These are phyloP conservation scores for Pantelozetes paolii DNA, from an alignment of 2,888 invertebrate species.

Conservation along the genomic window DNA sequence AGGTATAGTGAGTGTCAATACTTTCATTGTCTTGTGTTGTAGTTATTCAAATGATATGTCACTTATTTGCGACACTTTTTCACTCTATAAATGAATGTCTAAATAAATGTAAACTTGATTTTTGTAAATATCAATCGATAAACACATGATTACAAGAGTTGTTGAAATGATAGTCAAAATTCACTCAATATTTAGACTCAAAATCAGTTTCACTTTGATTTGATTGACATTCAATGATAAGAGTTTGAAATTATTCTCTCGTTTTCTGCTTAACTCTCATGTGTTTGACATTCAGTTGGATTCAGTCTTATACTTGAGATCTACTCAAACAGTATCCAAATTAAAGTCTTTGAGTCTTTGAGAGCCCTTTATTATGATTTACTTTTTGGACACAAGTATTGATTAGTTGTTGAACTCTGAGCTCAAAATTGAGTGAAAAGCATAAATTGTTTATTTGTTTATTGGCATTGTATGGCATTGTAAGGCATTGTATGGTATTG, in stretches of 20 bases:
- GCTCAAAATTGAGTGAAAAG: slow-evolving; percentile 12
- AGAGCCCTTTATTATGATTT: neutral
- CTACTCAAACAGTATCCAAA: neutral
- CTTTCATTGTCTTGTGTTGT: too few relatives aligned
- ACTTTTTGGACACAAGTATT: neutral
- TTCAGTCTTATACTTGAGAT: neutral
- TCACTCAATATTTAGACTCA: too few relatives aligned
- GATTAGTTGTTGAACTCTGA: slow-evolving; percentile 28
- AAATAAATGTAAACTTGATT: neutral
- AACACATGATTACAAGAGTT: too few relatives aligned
- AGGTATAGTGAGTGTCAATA: neutral
- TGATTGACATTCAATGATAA: slow-evolving; percentile 33
- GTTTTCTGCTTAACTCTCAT: neutral
- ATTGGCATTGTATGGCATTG: neutral
- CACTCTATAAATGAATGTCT: neutral
- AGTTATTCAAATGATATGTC: neutral
- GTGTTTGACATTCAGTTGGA: slow-evolving; percentile 2
- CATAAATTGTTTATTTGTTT: slow-evolving; percentile 31
- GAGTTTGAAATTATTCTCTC: neutral
- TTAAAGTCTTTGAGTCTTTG: neutral
- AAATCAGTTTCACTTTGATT: too few relatives aligned
- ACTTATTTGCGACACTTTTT: neutral
- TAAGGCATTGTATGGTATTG: too few relatives aligned
- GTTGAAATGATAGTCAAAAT: neutral
- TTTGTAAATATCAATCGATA: neutral